These are phyloP conservation scores for Patella pellucida DNA, from an alignment of 2,888 invertebrate genomes.

Conservation along the genomic window DNA sequence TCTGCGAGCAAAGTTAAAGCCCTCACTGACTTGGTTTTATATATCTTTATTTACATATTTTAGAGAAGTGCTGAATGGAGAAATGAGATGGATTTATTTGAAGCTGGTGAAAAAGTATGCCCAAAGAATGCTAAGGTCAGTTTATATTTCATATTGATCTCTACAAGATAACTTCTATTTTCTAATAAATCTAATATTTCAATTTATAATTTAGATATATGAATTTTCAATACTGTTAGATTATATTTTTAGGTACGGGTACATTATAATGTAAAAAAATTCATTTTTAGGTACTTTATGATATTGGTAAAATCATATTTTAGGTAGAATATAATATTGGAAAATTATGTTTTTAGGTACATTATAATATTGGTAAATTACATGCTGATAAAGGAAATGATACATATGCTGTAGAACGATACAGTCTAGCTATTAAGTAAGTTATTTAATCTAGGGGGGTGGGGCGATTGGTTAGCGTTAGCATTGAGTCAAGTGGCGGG, in stretches of 20 bases:
- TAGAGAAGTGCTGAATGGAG: constrained; percentile 79
- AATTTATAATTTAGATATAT: no score
- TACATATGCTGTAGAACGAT: constrained; percentile 82
- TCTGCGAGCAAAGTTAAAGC: no score
- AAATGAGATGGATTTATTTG: constrained; percentile 83
- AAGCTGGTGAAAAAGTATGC: constrained; percentile 87
- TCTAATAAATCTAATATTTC: no score
- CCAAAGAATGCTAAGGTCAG: constrained; percentile 89
- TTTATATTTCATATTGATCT: neutral
- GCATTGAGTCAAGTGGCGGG: no score
- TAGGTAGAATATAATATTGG: constrained; percentile 78
- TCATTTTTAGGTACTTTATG: constrained; percentile 79
- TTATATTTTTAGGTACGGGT: constrained; percentile 82
- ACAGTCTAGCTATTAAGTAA: constrained; percentile 82
- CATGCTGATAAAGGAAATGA: constrained; percentile 82
- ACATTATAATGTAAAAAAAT: constrained; percentile 69
- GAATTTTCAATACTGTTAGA: constrained; percentile 89
- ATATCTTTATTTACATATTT: constrained; percentile 16
- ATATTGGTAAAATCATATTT: constrained; percentile 89
- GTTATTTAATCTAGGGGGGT: constrained; percentile 25
- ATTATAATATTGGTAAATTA: constrained; percentile 92
- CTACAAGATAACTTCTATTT: no score
- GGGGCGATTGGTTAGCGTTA: no score
- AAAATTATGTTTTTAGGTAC: constrained; percentile 70
- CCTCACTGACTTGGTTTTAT: neutral